Conservation (phyloP, 2,888 invertebrate genomes). For the Calameuta filiformis region DNA sequence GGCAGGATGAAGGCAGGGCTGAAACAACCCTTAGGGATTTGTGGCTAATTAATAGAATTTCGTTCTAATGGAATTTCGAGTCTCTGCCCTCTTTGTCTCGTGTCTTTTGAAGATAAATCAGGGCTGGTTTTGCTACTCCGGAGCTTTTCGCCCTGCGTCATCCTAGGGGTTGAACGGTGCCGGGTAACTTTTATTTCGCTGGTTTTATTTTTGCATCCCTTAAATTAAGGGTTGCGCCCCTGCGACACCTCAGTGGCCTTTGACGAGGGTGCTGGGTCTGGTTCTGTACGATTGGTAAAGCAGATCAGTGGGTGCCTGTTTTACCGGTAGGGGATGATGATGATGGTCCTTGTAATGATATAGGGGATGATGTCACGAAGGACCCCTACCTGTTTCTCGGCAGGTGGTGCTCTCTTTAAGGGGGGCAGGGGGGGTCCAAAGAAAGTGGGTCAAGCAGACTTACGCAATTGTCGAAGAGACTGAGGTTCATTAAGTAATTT, state of each 20-base stretch:
- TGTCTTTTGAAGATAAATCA: background rate
- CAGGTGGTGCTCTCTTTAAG: background rate
- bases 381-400: background rate
- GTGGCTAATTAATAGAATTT: background rate
- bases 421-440: background rate
- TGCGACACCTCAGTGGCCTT: background rate
- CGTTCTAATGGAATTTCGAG: background rate
- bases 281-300: background rate
- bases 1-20: background rate
- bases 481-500: constrained; percentile 8
- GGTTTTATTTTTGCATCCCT: background rate
- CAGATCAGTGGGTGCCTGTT: background rate
- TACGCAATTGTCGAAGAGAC: constrained; percentile 4
- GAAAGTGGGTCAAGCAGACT: constrained; percentile 7
- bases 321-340: background rate
- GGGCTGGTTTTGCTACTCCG: background rate
- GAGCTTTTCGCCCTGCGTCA: background rate
- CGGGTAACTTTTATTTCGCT: background rate
- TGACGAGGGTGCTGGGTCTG: background rate
- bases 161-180: background rate
- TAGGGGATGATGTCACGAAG: background rate
- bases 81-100: background rate
- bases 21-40: background rate
- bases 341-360: background rate
- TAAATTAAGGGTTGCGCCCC: background rate